Percentiles rank a stretch among this genome's conserved stretches.
Evolutionary conservation across 2,888 invertebrate species (phyloP).

Genomic region (Pollenia amentaria): DNA sequence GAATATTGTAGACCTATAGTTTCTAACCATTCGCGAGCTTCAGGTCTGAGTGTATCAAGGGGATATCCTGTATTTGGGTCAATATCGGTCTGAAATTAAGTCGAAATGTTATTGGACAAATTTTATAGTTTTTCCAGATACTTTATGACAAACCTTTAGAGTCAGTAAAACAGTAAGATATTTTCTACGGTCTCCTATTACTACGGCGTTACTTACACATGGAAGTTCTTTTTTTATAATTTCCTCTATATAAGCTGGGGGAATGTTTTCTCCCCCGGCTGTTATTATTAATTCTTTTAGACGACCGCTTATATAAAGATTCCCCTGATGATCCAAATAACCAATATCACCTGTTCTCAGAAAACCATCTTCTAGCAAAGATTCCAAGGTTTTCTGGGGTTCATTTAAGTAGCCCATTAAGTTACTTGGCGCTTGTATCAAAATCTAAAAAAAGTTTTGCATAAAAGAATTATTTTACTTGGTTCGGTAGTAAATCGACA

Average conservation of each 20-base stretch:
- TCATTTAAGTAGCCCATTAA: slow-evolving; percentile 95
- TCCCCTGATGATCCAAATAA: slow-evolving; percentile 89
- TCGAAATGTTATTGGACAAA: background rate
- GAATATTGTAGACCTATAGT: slow-evolving; percentile 88
- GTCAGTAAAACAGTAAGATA: slow-evolving; percentile 93
- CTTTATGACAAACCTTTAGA: slow-evolving; percentile 86
- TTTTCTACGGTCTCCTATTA: slow-evolving; percentile 94
- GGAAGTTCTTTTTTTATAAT: slow-evolving; percentile 90
- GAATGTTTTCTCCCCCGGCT: slow-evolving; percentile 97
- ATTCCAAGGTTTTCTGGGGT: slow-evolving; percentile 89
- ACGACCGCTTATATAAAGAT: slow-evolving; percentile 90
- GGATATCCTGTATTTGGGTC: slow-evolving; percentile 89
- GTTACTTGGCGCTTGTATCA: slow-evolving; percentile 90
- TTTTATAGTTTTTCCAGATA: background rate
- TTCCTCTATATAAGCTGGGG: slow-evolving; percentile 94
- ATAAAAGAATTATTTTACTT: background rate
- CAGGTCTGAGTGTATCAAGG: slow-evolving; percentile 87
- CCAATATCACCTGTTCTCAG: slow-evolving; percentile 94
- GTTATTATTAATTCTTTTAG: slow-evolving; percentile 94
- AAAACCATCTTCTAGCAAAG: slow-evolving; percentile 92
- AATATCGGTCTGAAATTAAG: slow-evolving; percentile 86
- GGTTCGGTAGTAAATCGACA: background rate
- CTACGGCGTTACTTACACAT: slow-evolving; percentile 91
- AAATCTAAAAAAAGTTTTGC: slow-evolving; percentile 84
- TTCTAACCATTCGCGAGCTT: slow-evolving; percentile 89